Base-by-base conservation (phyloP, 2,797 vertebrate genomes). In the Tragopan temminckii region DNA sequence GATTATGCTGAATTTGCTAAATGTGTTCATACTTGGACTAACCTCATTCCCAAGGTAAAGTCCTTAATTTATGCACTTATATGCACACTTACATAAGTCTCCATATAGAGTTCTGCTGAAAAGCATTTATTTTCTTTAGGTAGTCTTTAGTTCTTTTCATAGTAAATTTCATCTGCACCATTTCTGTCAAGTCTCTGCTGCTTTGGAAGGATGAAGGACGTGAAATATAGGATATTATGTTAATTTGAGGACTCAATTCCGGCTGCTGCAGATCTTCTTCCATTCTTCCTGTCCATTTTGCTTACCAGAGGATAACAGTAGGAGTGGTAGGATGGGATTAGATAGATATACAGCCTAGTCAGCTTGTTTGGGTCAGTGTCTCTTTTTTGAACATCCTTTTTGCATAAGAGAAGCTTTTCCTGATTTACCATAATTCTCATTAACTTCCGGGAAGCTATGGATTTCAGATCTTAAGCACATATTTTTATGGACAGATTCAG, bases 31-130 rank as follows among this genome's bases (percentile, higher is more conserved):
- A 33, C 18, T 27, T 79, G n/a, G 1, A 48, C 48, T 29, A 42
- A 0, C 6, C 68, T 53, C 0, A 31, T 53, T 45, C 69, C 12
- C 19, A 62, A 66, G 4, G 0, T 50, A 21, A 58, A 80, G 3
- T 33, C 3, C 50, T 66, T 72, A n/a, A 48, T 66, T 42, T 50
- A 31, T 58, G 3, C 3, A 33, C 33, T 66, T 23, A 23, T 53
- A 31, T 35, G 62, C 5, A 62, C 7, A 43, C 75, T 40, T 8
- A 8, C 2, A 3, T 7, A 31, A 19, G 0, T 35, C 29, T 84
- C 6, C 11, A 11, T 6, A 16, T 3, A 5, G 11, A 8, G 6
- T 15, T 8, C 12, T 2, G 2, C 63, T 17, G 1, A 67, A n/a
- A 25, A 13, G 20, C 7, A 46, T 25, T 18, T 25, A n/a, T 15